Evolutionary conservation across 2,797 vertebrate species (phyloP).

Genomic region (Macroramphosus scolopax): DNA sequence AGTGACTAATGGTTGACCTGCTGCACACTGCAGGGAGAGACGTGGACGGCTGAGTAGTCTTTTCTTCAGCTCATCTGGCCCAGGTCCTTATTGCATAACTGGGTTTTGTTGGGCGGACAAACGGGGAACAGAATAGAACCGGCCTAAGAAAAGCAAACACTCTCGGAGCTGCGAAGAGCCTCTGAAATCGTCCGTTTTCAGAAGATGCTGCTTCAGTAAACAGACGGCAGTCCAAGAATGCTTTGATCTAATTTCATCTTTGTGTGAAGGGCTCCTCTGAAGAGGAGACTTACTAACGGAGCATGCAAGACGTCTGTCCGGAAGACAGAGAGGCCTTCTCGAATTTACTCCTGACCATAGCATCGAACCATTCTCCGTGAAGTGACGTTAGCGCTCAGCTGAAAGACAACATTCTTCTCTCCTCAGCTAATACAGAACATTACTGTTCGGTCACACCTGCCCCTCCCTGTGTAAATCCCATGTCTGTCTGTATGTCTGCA

Average conservation of each 20-base stretch:
- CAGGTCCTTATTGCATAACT: conserved; percentile 62
- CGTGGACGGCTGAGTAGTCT: conserved; percentile 50
- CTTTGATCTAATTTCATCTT: conserved; percentile 36
- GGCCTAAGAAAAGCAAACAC: conserved; percentile 37
- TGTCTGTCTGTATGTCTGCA: conserved; percentile 48
- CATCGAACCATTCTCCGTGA: conserved; percentile 9
- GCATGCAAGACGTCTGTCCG: too few species aligned
- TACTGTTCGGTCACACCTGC: conserved; percentile 61
- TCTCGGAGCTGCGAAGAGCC: conserved; percentile 18
- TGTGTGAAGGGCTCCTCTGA: neutral
- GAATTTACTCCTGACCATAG: too few species aligned
- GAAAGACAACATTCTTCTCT: conserved; percentile 63
- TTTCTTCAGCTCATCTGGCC: conserved; percentile 61
- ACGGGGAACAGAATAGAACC: conserved; percentile 30
- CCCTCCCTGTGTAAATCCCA: conserved; percentile 55
- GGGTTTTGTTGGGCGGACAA: conserved; percentile 42
- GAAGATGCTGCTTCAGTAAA: conserved; percentile 43
- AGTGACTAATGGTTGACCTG: conserved; percentile 55
- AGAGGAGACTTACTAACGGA: too few species aligned
- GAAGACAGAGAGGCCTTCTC: too few species aligned
- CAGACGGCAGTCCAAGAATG: conserved; percentile 21
- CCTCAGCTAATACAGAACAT: conserved; percentile 52
- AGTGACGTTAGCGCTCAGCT: conserved; percentile 46
- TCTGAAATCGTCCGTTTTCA: conserved; percentile 41
- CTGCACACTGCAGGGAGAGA: conserved; percentile 45